Evolutionary conservation across 2,888 invertebrate species (phyloP).

Genomic region (Euphydryas editha): DNA sequence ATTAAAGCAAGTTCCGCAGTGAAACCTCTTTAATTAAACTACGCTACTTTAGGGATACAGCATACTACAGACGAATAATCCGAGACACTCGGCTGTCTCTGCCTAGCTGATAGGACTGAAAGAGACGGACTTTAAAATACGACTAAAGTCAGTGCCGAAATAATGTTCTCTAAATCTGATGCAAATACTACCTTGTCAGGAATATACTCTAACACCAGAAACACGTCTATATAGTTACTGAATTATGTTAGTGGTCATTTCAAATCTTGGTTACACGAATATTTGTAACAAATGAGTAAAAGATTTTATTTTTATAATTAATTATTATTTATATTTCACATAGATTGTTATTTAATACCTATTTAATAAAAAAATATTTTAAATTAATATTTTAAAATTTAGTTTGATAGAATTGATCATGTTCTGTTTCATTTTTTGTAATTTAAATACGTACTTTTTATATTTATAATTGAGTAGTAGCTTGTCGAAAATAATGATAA

Average conservation of each 20-base stretch:
- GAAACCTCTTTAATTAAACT: conserved; percentile 29
- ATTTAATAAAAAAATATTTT: too few species aligned
- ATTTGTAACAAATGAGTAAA: too few species aligned
- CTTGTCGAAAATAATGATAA: too few species aligned
- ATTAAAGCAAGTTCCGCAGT: conserved; percentile 24
- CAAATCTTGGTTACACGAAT: not conserved
- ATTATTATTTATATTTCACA: too few species aligned
- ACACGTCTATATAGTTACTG: not conserved
- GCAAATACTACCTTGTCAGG: not conserved
- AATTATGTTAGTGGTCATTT: not conserved
- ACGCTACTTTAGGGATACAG: conserved; percentile 17
- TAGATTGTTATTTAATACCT: too few species aligned
- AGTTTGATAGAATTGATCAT: too few species aligned
- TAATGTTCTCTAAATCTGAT: conserved; percentile 1
- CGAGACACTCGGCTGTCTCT: conserved; percentile 11
- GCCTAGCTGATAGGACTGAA: not conserved
- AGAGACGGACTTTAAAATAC: conserved; percentile 17
- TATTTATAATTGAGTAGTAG: too few species aligned
- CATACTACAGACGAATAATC: conserved; percentile 14
- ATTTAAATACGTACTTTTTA: too few species aligned
- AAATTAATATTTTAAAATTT: too few species aligned
- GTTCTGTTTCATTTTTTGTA: too few species aligned
- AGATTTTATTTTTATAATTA: too few species aligned
- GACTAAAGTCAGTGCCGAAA: conserved; percentile 12
- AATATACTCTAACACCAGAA: not conserved